Evolutionary conservation across 2,797 vertebrate genomes (phyloP), one percentile per base, ranked within the genome.

Genomic region (Periparus ater): DNA sequence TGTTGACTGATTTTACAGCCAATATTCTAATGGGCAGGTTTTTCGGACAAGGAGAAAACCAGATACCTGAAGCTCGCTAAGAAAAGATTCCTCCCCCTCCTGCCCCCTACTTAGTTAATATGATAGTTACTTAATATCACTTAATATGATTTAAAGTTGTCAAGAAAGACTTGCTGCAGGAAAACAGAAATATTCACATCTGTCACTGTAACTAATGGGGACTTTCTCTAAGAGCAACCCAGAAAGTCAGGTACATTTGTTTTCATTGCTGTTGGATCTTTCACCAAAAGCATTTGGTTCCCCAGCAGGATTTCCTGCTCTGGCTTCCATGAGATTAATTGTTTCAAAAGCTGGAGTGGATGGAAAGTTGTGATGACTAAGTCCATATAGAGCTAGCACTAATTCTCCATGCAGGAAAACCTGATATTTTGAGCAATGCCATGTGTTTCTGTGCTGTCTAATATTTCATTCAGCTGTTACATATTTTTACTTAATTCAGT

Each of bases 251-350:
- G 92, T 96, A 89, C 70, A n/a, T 89, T 83, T 89, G 54, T 88
- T 92, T 93, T 78, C 79, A 29, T 32, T 81, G 81, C 73, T 26
- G 4, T 70, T 89, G 94, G 72, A 81, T 85, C 62, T 86, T 77
- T 85, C 62, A 91, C 61, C 82, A 84, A 91, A 92, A 95, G 79
- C 93, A 96, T 93, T 93, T 92, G 85, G 89, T 55, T 95, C 62
- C 93, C 29, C 93, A 93, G 93, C 85, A 94, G 79, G 87, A 96
- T 89, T 93, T 93, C 85, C 93, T 42, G 1, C 78, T 95, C 89
- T 75, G 85, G 85, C 86, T 96, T 92, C 70, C 79, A 88, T 77
- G 61, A 85, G 89, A 96, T 95, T 83, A 88, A 96, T 96, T 93
- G 85, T 92, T 92, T 93, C 76, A 89, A 89, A 93, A 86, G 65